Evolutionary conservation across 1,140 invertebrate genomes (phyloP).

Genomic region (Octopus sinensis): DNA sequence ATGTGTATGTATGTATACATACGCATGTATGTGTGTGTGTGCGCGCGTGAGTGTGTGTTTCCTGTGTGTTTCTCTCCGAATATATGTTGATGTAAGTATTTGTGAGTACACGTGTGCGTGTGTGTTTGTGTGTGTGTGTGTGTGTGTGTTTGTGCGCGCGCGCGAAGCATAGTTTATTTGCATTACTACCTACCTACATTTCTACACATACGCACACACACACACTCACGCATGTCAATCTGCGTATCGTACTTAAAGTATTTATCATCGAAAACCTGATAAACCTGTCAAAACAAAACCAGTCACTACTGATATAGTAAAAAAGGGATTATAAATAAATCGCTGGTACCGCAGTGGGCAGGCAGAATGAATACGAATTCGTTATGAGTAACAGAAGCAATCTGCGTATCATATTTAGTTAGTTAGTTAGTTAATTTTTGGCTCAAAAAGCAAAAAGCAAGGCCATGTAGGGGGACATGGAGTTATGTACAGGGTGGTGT

Average conservation of each 20-base stretch:
- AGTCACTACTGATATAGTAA: neutral
- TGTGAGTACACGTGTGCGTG: too few species aligned
- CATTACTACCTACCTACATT: neutral
- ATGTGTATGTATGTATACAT: too few species aligned
- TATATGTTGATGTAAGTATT: too few species aligned
- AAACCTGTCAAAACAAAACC: neutral
- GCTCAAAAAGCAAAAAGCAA: too few species aligned
- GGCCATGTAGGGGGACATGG: too few species aligned
- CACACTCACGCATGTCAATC: conserved; percentile 5
- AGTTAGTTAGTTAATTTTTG: too few species aligned
- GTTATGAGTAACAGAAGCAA: neutral
- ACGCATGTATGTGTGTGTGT: too few species aligned
- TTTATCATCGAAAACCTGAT: neutral
- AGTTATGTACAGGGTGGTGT: too few species aligned
- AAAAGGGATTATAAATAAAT: neutral
- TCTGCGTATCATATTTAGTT: neutral
- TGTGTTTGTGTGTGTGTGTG: too few species aligned
- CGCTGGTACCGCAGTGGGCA: neutral
- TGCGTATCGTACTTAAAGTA: neutral
- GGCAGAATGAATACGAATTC: neutral
- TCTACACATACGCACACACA: conserved; percentile 19
- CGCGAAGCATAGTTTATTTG: neutral
- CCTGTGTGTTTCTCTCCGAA: too few species aligned
- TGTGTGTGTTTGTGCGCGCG: too few species aligned
- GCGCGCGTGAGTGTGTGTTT: too few species aligned